Evolutionary conservation across 1,140 invertebrate species (phyloP).

Genomic region (Drosophila ohnishii): DNA sequence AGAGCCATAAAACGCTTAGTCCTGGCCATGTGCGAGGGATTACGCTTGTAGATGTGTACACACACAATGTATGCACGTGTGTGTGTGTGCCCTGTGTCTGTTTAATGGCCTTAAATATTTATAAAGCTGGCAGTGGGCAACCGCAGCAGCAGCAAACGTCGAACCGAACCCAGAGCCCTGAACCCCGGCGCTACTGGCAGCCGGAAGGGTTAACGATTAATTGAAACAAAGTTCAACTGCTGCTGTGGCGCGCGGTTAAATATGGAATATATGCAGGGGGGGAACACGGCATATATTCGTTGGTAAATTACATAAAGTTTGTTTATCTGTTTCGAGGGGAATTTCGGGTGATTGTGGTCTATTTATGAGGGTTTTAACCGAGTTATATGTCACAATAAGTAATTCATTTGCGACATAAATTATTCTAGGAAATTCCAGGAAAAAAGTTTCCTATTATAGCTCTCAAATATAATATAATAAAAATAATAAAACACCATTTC

Average conservation of each 20-base stretch:
- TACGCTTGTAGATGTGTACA: conserved; percentile 3
- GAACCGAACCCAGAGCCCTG: conserved; percentile 30
- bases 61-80: conserved; percentile 12
- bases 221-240: conserved; percentile 42
- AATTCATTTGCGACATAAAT: neutral
- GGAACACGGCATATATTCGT: neutral
- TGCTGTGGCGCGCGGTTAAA: conserved; percentile 38
- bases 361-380: neutral
- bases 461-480: too few relatives aligned
- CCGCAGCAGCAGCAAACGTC: conserved; percentile 45
- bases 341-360: neutral
- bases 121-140: conserved; percentile 59
- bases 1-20: conserved; percentile 63
- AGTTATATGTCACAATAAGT: neutral
- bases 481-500: too few relatives aligned
- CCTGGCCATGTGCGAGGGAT: conserved; percentile 31
- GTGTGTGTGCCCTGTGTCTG: conserved; percentile 46
- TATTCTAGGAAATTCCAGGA: neutral
- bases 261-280: conserved; percentile 8
- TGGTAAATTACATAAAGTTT: conserved; percentile 25
- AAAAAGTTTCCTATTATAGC: too few relatives aligned
- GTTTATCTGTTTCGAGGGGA: conserved; percentile 6
- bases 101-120: conserved; percentile 72
- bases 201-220: conserved; percentile 51
- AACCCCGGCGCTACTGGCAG: neutral